Base-by-base conservation (phyloP, 1,140 invertebrate genomes). In the Vollenhovia emeryi region DNA sequence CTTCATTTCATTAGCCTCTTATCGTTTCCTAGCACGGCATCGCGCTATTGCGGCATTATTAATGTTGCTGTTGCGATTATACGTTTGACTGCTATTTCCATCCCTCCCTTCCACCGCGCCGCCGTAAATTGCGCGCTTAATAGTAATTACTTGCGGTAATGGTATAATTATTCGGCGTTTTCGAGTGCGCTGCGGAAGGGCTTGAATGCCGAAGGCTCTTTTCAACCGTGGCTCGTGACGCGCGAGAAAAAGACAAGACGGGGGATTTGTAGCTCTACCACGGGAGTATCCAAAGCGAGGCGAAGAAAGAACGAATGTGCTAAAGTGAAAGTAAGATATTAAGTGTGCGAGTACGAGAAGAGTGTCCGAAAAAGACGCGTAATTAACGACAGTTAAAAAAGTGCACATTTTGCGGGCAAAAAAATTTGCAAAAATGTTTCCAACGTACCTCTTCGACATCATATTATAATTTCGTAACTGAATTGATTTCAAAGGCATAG, bases 111-210 rank as follows among this genome's bases (percentile, higher is more conserved):
- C 48, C 36, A 24, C 11, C 18, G 2, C 33, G 33, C 9, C 64
- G 50, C 15, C 66, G 52, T 73, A 82, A 82, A 73, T 82, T 71
- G 66, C 66, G 66, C 78, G 78, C 50, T 82, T 82, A 71, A 80
- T 73, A 82, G 50, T 82, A 82, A 82, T 82, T 80, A 80, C 78
- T 71, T 71, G 66, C 36, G 30, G 66, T 73, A 82, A 82, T 57
- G 78, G 66, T 73, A 82, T 82, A 82, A 82, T 82, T 82, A 82
- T 82, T 82, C 78, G 78, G 66, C 50, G 40, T 82, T 82, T 82
- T 82, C 78, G 66, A 82, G 36, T 43, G 64, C 36, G 66, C 24
- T 13, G 27, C 4, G 66, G 36, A 71, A 80, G 36, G 68, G 33
- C 36, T 71, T 57, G 78, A 82, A 82, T 57, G 78, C 66, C 66